Evolutionary conservation across 1,140 invertebrate species (phyloP).

Genomic region (Drosophila repleta): DNA sequence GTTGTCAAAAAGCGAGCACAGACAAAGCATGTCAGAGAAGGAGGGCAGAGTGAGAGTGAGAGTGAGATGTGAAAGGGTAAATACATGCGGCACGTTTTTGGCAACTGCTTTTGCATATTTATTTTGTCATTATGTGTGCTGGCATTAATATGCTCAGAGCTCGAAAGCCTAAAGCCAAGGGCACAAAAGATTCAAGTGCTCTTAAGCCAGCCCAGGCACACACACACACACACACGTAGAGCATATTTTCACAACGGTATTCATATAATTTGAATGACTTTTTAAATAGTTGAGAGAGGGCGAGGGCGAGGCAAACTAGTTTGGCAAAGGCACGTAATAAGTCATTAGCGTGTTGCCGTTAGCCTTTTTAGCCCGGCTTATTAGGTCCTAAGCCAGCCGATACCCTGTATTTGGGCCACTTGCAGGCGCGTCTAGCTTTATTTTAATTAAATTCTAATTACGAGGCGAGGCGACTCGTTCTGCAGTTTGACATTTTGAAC

Average conservation of each 20-base stretch:
- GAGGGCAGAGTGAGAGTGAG: too few species aligned
- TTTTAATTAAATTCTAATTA: conserved; percentile 84
- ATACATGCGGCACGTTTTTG: conserved; percentile 71
- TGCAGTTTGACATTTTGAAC: conserved; percentile 79
- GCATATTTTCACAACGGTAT: conserved; percentile 53
- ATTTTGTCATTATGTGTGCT: conserved; percentile 84
- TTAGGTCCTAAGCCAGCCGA: conserved; percentile 57
- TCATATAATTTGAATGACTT: conserved; percentile 83
- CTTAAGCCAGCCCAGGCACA: conserved; percentile 40
- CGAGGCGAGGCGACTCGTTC: conserved; percentile 20
- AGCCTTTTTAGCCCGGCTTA: conserved; percentile 54
- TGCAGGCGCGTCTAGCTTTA: conserved; percentile 42
- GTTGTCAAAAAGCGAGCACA: conserved; percentile 39
- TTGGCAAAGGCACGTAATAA: conserved; percentile 61
- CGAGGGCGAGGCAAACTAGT: conserved; percentile 3
- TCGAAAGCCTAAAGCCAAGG: conserved; percentile 8
- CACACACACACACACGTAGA: conserved; percentile 21
- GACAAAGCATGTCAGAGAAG: conserved; percentile 16
- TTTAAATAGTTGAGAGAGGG: conserved; percentile 80
- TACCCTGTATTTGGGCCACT: conserved; percentile 23
- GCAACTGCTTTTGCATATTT: conserved; percentile 84
- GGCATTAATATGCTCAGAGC: conserved; percentile 76
- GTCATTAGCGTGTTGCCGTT: conserved; percentile 71
- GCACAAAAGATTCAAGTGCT: conserved; percentile 26
- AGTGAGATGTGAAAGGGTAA: conserved; percentile 57